Conservation (phyloP, 1,140 invertebrate species). For the Lysiphlebus fabarum region DNA sequence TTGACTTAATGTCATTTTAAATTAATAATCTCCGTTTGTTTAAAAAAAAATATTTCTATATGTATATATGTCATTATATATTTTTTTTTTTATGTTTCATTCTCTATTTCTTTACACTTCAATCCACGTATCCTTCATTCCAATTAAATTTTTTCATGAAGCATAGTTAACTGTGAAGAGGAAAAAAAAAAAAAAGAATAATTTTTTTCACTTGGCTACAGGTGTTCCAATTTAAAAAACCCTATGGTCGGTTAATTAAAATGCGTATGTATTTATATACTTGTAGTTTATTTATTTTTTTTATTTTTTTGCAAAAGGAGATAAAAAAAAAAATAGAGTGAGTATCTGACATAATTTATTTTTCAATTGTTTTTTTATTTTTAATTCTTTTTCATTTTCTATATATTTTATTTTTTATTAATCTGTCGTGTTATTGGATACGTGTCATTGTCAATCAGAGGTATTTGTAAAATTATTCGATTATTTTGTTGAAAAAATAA, state of each 20-base stretch:
- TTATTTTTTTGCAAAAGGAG: background rate
- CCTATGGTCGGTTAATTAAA: conserved; percentile 25
- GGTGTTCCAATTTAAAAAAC: conserved; percentile 25
- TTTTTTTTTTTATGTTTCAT: no score
- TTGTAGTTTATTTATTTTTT: conserved; percentile 17
- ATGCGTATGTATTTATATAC: conserved; percentile 4
- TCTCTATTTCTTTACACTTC: conserved; percentile 12
- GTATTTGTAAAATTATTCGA: no score
- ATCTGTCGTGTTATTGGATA: no score
- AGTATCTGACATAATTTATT: background rate
- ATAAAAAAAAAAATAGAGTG: background rate
- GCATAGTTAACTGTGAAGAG: conserved; percentile 3
- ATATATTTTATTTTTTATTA: no score
- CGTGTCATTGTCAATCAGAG: no score
- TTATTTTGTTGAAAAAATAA: no score
- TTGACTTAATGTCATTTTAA: conserved; percentile 19
- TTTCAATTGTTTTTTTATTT: background rate
- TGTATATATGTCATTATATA: no score
- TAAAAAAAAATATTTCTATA: background rate
- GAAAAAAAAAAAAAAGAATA: conserved; percentile 2
- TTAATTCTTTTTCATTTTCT: no score
- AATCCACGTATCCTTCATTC: conserved; percentile 21
- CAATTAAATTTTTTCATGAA: conserved; percentile 26
- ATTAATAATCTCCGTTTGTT: conserved; percentile 18
- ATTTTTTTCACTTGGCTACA: conserved; percentile 22